Evolutionary conservation across 1,140 invertebrate genomes (phyloP), one percentile per base, ranked within the genome.

Genomic region (Oreohelix idahoensis): DNA sequence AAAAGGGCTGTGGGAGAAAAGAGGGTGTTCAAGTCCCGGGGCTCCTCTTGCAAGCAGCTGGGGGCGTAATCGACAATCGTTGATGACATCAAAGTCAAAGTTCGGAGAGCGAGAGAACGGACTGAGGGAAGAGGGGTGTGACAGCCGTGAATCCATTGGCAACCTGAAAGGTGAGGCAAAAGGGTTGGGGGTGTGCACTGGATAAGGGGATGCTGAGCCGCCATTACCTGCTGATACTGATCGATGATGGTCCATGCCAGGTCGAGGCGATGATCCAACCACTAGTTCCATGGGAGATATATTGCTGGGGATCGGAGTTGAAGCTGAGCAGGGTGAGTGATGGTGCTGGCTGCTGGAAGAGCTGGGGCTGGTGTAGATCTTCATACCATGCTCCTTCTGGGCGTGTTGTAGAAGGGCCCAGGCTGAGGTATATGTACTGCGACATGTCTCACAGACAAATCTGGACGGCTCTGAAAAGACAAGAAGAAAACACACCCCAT

Each of bases 341-440:
- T 78, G 94, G 29, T 66, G 63, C 63, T 66, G 63, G 63, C 29
- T 66, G 20, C n/a, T 35, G 94, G 84, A 83, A 79, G 76, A 58
- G 94, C 94, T 38, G 74, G 80, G 39, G 79, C 39, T 76, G 78
- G 82, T 87, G 93, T 98, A 99, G 86, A 99, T 97, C 91, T 97
- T 96, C 83, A 98, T 95, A 32, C 97, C 97, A 91, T 99, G 98
- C 73, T 96, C 95, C 86, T 96, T 96, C 92, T 99, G 98, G 29
- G 96, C 97, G 91, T 99, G 98, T 91, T 98, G 97, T 20, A 99
- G 94, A 84, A 99, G 94, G 70, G 95, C 94, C 98, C 98, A 99
- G 0, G 98, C 97, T 36, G 97, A 98, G 86, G 95, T 95, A 77
- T 97, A 95, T 66, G 96, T 95, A 78, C 96, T 95, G 87, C 97